Conservation (phyloP, 2,797 vertebrate genomes). For the Cyclopterus lumpus region DNA sequence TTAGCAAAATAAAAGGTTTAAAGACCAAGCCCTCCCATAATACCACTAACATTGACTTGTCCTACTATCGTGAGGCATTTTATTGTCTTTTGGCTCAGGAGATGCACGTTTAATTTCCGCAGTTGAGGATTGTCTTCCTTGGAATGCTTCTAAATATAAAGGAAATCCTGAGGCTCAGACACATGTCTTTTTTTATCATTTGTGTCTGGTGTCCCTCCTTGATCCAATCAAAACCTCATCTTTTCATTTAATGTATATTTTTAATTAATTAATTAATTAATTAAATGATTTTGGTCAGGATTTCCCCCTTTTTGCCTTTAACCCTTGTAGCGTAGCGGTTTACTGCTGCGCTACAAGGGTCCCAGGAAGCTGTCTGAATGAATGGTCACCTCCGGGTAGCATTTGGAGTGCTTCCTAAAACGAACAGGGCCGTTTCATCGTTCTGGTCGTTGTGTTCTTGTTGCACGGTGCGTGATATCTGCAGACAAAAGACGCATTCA, state of each 20-base stretch:
- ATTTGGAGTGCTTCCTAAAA: not conserved
- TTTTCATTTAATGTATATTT: not conserved
- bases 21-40: not conserved
- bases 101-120: constrained; percentile 25
- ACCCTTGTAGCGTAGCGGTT: not conserved
- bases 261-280: too few species aligned
- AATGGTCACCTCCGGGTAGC: not conserved
- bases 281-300: too few species aligned
- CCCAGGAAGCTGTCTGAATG: not conserved
- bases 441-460: not conserved
- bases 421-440: not conserved
- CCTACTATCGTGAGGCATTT: not conserved
- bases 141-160: constrained; percentile 12
- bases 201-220: not conserved
- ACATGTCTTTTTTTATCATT: not conserved
- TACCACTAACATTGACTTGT: not conserved
- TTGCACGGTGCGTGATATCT: constrained; percentile 5
- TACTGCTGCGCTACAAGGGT: not conserved
- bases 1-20: not conserved
- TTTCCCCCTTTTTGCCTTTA: not conserved
- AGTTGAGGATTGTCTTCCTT: not conserved
- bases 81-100: not conserved
- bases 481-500: constrained; percentile 10
- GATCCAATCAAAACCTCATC: not conserved
- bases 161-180: not conserved